Evolutionary conservation across 2,888 invertebrate genomes (phyloP).

Genomic region (Gymnoscelis rufifasciata): DNA sequence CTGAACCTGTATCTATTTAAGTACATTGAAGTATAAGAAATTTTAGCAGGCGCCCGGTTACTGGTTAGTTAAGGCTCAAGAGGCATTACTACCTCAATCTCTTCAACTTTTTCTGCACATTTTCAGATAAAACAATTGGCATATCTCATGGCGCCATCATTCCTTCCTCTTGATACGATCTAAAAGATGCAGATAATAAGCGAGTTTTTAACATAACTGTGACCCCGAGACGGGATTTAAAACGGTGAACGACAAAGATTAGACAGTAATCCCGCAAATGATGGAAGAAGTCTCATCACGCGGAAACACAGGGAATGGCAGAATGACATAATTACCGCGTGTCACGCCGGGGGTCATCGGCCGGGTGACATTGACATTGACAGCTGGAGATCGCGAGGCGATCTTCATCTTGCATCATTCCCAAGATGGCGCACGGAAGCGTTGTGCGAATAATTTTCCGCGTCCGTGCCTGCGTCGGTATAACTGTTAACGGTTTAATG

Average conservation of each 20-base stretch:
- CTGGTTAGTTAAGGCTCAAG: too few relatives aligned
- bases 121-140: too few relatives aligned
- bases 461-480: slow-evolving; percentile 57
- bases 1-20: too few relatives aligned
- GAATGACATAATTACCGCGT: slow-evolving; percentile 23
- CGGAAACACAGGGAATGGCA: slow-evolving; percentile 14
- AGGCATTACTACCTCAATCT: too few relatives aligned
- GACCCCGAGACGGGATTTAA: slow-evolving; percentile 6
- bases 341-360: slow-evolving; percentile 20
- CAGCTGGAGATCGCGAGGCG: slow-evolving; percentile 10
- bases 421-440: slow-evolving; percentile 48
- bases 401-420: slow-evolving; percentile 24
- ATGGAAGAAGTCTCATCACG: slow-evolving; percentile 21
- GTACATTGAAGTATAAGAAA: too few relatives aligned
- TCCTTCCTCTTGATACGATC: neutral
- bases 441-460: slow-evolving; percentile 69
- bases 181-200: neutral
- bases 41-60: too few relatives aligned
- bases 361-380: slow-evolving; percentile 17
- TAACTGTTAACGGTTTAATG: slow-evolving; percentile 67
- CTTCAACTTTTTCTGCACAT: too few relatives aligned
- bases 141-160: too few relatives aligned
- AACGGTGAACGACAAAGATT: slow-evolving; percentile 13
- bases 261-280: slow-evolving; percentile 19
- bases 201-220: slow-evolving; percentile 1